phyloP scores from a whole-genome alignment of 2,113 vertebrate species.

The Leptobrachium ailaonicum region DNA sequence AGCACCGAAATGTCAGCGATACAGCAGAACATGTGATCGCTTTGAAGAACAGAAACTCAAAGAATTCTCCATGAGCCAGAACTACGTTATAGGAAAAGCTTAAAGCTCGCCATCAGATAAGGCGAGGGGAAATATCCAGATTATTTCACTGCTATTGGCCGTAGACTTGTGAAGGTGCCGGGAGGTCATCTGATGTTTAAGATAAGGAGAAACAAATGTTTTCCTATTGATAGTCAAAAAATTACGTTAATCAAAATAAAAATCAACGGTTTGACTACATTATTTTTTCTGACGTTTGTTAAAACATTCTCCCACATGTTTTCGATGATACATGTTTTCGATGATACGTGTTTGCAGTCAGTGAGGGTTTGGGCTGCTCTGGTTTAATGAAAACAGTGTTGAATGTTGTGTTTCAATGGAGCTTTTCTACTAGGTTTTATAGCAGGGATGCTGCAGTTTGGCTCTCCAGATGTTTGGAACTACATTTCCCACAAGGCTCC shows the following conservation, averaged over 20 bases:
- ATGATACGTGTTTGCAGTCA: too few species aligned
- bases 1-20: constrained; percentile 45
- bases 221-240: background rate
- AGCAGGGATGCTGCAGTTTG: too few species aligned
- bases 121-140: background rate
- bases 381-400: too few species aligned
- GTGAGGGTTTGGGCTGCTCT: too few species aligned
- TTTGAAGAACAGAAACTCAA: background rate
- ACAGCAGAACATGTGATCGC: background rate
- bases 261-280: too few species aligned
- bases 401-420: too few species aligned
- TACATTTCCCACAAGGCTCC: too few species aligned
- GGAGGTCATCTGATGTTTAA: constrained; percentile 11
- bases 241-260: background rate
- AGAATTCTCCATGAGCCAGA: background rate
- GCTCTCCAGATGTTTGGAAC: too few species aligned
- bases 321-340: too few species aligned
- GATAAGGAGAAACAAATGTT: constrained; percentile 8
- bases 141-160: constrained; percentile 1
- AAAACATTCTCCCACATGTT: too few species aligned
- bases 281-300: too few species aligned
- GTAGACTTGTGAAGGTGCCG: background rate
- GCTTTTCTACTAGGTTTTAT: too few species aligned
- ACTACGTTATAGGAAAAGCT: background rate
- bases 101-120: constrained; percentile 5